These are phyloP conservation scores for Anguilla obscura DNA, from an alignment of 2,797 vertebrate species.

Conservation along the genomic window DNA sequence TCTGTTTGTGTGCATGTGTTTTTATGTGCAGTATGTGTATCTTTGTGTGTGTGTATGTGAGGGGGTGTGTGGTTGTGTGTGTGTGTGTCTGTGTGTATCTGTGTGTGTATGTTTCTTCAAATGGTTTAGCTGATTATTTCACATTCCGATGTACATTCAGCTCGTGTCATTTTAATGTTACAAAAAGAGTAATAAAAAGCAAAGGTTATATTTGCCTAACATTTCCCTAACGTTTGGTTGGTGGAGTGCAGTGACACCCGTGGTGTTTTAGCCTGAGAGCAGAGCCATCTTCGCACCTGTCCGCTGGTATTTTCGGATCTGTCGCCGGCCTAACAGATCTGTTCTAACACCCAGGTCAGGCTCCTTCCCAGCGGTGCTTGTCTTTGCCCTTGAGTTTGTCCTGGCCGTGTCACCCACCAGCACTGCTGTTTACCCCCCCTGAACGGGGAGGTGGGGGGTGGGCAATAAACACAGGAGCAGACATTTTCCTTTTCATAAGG, in stretches of 20 bases:
- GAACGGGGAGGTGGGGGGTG: slow-evolving; percentile 36
- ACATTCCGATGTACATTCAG: too few species aligned
- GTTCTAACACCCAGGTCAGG: slow-evolving; percentile 75
- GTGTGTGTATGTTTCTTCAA: background rate
- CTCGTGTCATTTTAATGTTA: background rate
- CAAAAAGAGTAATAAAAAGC: background rate
- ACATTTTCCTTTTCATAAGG: slow-evolving; percentile 2
- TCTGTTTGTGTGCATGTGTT: background rate
- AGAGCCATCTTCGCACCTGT: slow-evolving; percentile 78
- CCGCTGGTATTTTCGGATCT: slow-evolving; percentile 72
- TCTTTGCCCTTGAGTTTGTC: slow-evolving; percentile 70
- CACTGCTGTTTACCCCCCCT: slow-evolving; percentile 56
- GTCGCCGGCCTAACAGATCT: slow-evolving; percentile 74
- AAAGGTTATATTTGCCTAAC: background rate
- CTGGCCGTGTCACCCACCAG: slow-evolving; percentile 58
- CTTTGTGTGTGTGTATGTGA: slow-evolving; percentile 20
- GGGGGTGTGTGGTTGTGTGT: background rate
- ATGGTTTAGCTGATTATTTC: background rate
- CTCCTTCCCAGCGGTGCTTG: slow-evolving; percentile 63
- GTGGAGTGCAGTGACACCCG: slow-evolving; percentile 58
- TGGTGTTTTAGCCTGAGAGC: slow-evolving; percentile 67
- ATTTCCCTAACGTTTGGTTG: background rate
- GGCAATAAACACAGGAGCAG: background rate
- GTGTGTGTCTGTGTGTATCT: background rate
- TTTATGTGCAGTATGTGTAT: slow-evolving; percentile 30